A percentile compares a stretch with the other conserved stretches of the same genome.
Evolutionary conservation across 2,797 vertebrate species (phyloP).

Genomic region (Adelosebastes latens): DNA sequence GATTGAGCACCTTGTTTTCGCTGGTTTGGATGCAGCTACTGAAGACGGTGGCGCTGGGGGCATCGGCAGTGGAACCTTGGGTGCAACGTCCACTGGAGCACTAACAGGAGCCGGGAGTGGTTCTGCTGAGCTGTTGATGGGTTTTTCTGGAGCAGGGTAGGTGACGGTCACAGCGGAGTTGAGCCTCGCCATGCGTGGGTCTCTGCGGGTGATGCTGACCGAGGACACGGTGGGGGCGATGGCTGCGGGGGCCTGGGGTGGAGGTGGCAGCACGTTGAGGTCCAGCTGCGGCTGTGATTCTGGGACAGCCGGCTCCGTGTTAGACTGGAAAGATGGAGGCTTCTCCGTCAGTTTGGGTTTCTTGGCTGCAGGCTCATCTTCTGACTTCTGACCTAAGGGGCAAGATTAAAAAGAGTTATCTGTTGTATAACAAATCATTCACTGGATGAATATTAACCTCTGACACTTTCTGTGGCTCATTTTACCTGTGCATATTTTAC

Average conservation of each 20-base stretch:
- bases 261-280: slow-evolving; percentile 53
- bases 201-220: slow-evolving; percentile 91
- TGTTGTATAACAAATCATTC: background rate
- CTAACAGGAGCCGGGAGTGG: slow-evolving; percentile 33
- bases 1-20: slow-evolving; percentile 66
- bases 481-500: slow-evolving; percentile 98
- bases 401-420: background rate
- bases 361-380: slow-evolving; percentile 90
- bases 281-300: slow-evolving; percentile 68
- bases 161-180: slow-evolving; percentile 48
- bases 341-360: slow-evolving; percentile 79
- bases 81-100: slow-evolving; percentile 53
- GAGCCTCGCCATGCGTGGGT: slow-evolving; percentile 90
- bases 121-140: slow-evolving; percentile 43
- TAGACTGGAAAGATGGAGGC: slow-evolving; percentile 48
- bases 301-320: slow-evolving; percentile 55
- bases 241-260: slow-evolving; percentile 51
- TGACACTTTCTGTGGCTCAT: background rate
- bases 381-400: slow-evolving; percentile 89
- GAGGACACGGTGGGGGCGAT: slow-evolving; percentile 80
- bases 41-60: slow-evolving; percentile 69
- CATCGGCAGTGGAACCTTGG: slow-evolving; percentile 71
- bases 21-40: slow-evolving; percentile 43
- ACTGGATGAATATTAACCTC: background rate
- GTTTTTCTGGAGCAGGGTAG: slow-evolving; percentile 62